A percentile compares a stretch with the other conserved stretches of the same genome.
Evolutionary conservation across 2,113 vertebrate genomes (phyloP).

Genomic region (Limnothrissa miodon): DNA sequence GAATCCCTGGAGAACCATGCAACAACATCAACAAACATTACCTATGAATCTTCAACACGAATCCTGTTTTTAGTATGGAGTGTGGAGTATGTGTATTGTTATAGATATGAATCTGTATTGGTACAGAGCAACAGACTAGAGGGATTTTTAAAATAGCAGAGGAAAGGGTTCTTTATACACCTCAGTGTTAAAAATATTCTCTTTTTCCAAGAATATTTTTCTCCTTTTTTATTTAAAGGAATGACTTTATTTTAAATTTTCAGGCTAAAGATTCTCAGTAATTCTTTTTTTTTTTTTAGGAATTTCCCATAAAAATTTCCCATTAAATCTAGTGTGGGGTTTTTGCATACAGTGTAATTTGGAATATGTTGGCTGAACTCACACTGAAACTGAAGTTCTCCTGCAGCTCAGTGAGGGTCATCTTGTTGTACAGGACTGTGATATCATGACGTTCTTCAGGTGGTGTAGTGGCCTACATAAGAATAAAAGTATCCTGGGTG

Average conservation of each 20-base stretch:
- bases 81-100: background rate
- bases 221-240: background rate
- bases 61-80: background rate
- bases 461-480: conserved; percentile 81
- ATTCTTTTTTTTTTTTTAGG: background rate
- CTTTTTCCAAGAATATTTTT: background rate
- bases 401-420: conserved; percentile 84
- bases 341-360: background rate
- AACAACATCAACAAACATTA: conserved; percentile 31
- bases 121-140: background rate
- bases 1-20: conserved; percentile 75
- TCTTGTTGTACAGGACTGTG: conserved; percentile 90
- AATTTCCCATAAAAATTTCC: background rate
- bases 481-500: conserved; percentile 6
- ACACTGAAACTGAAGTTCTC: conserved; percentile 80
- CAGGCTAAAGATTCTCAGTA: too few relatives aligned
- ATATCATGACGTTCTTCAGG: conserved; percentile 91
- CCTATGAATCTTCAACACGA: background rate
- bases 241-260: background rate
- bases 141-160: background rate
- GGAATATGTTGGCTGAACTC: conserved; percentile 50
- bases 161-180: background rate
- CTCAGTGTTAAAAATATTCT: background rate
- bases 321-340: too few relatives aligned
- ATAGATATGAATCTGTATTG: background rate